These are phyloP conservation scores for Melanotaenia nigrans DNA, from an alignment of 2,797 vertebrate genomes.

Conservation along the genomic window DNA sequence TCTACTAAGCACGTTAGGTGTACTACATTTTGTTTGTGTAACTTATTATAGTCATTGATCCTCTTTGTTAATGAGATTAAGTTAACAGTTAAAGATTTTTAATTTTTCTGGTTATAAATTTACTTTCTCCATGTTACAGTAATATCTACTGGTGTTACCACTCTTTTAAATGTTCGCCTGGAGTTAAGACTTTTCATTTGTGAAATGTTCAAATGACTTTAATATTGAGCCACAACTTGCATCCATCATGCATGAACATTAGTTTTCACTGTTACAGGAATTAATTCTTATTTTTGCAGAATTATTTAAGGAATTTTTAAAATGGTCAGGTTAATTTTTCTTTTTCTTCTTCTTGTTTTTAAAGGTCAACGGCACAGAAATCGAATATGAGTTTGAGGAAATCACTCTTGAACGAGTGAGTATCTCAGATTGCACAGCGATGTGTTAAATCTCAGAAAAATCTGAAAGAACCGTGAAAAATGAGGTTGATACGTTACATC, in stretches of 20 bases:
- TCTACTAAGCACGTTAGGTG: too few species aligned
- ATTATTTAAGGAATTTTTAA: neutral
- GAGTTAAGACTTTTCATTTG: too few species aligned
- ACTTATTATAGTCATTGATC: too few species aligned
- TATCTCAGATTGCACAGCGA: constrained; percentile 32
- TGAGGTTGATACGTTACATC: neutral
- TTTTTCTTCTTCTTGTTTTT: constrained; percentile 41
- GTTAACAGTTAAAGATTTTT: too few species aligned
- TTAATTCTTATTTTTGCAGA: neutral
- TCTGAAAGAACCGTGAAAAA: neutral
- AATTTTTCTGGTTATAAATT: too few species aligned
- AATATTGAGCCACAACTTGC: too few species aligned
- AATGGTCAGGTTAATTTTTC: neutral
- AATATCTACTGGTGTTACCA: too few species aligned
- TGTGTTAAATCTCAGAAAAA: constrained; percentile 10
- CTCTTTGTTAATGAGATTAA: too few species aligned
- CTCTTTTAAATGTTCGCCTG: too few species aligned
- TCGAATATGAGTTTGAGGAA: constrained; percentile 99
- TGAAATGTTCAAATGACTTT: too few species aligned
- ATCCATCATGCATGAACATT: neutral
- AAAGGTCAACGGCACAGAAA: constrained; percentile 97
- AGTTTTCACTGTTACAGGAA: neutral
- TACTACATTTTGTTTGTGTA: too few species aligned
- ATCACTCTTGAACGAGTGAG: constrained; percentile 97
- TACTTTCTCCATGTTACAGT: too few species aligned